Evolutionary conservation across 2,888 invertebrate genomes (phyloP), one percentile per base, ranked within the genome.

Genomic region (Phymatocera aterrima): DNA sequence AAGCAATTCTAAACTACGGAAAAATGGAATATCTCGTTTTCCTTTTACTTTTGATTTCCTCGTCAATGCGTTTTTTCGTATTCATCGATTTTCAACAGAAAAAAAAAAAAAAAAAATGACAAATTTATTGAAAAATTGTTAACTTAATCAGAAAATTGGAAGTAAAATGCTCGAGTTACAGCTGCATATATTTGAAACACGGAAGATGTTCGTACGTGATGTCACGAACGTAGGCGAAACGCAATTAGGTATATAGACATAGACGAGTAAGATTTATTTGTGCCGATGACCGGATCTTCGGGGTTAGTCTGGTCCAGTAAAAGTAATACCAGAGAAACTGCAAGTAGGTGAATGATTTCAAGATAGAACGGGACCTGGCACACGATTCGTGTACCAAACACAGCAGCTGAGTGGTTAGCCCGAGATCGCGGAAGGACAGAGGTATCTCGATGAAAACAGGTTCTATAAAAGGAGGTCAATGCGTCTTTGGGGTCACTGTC

Each of bases 401-500:
- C n/a, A n/a, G n/a, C n/a, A n/a, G n/a, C n/a, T n/a, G n/a, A 68
- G 70, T 28, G 15, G 48, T n/a, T 15, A 18, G 72, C 34, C 43
- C 37, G 57, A 75, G 65, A 57, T 37, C 24, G 61, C 43, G 78
- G 28, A 79, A 64, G 78, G 51, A 79, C n/a, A n/a, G 81, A 82
- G 79, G 78, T 78, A 78, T 77, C 78, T 75, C 72, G 65, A 81
- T 79, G 80, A 80, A 84, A 89, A 88, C 88, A 83, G 85, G 89
- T 88, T 89, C 84, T 83, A 61, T 78, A 83, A 87, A 88, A 87
- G 85, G 85, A 88, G 89, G 89, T 84, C 89, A 86, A 85, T 84
- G 85, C 84, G 83, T 79, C 85, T 88, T 88, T 84, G 85, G 88
- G 88, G 88, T 89, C 89, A 88, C 83, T 86, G 83, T 84, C 86